Evolutionary conservation across 2,113 vertebrate species (phyloP).

Genomic region (Lucifuga dentata): DNA sequence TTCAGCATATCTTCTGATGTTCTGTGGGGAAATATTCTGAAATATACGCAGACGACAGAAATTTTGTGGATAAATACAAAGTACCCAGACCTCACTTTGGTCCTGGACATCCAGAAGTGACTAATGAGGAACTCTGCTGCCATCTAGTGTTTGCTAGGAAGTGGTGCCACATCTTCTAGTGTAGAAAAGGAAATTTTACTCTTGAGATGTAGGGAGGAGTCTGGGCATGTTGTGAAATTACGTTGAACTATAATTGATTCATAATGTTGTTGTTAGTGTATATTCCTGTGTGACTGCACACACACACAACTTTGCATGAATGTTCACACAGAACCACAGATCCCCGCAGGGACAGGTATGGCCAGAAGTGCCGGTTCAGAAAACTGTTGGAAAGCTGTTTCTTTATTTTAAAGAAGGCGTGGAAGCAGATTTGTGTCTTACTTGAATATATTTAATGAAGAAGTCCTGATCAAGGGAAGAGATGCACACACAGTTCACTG

Average conservation of each 20-base stretch:
- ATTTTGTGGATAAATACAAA: too few species aligned
- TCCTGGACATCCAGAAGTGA: not conserved
- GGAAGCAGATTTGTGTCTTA: too few species aligned
- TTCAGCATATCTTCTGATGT: not conserved
- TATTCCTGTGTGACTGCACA: not conserved
- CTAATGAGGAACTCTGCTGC: conserved; percentile 25
- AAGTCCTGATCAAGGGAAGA: too few species aligned
- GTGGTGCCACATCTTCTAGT: not conserved
- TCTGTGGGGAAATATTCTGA: not conserved
- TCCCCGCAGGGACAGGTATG: conserved; percentile 20
- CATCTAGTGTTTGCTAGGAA: conserved; percentile 52
- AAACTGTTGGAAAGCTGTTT: conserved; percentile 11
- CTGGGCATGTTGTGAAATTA: conserved; percentile 22
- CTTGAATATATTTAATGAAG: too few species aligned
- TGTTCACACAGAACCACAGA: not conserved
- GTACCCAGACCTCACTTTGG: not conserved
- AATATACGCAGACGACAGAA: not conserved
- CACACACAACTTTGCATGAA: not conserved
- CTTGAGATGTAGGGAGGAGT: not conserved
- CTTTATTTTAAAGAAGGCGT: too few species aligned
- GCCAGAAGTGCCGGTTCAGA: conserved; percentile 21
- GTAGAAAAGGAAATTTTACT: not conserved
- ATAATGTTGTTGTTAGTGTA: conserved; percentile 17
- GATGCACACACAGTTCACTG: too few species aligned
- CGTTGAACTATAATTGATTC: conserved; percentile 1